Percentiles rank a stretch among this genome's conserved stretches.
These are phyloP conservation scores for Procambarus clarkii DNA, from an alignment of 1,140 invertebrate genomes.

Conservation along the genomic window DNA sequence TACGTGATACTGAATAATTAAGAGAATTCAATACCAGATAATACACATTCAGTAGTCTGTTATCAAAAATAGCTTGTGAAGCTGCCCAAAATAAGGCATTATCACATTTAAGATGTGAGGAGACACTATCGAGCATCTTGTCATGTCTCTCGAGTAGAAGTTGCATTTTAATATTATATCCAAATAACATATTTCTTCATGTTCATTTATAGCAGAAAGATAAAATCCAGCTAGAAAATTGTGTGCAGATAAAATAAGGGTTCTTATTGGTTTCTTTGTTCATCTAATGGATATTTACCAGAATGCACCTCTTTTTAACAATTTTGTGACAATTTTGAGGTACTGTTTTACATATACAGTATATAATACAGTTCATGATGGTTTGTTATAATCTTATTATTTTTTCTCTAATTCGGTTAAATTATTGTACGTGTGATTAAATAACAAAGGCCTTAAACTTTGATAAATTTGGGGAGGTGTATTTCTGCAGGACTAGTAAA, in stretches of 20 bases:
- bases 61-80: slow-evolving; percentile 13
- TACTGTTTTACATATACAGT: not conserved
- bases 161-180: not conserved
- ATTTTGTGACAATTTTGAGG: no score
- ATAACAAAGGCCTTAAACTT: not conserved
- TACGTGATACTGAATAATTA: slow-evolving; percentile 32
- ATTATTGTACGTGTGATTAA: not conserved
- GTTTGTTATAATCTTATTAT: not conserved
- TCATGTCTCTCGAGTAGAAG: slow-evolving; percentile 16
- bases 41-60: not conserved
- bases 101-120: not conserved
- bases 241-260: slow-evolving; percentile 3
- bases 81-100: slow-evolving; percentile 30
- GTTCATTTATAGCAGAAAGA: slow-evolving; percentile 10
- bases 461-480: slow-evolving; percentile 17
- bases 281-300: slow-evolving; percentile 7
- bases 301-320: slow-evolving; percentile 24
- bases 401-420: not conserved
- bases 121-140: not conserved
- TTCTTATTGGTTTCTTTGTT: not conserved
- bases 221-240: slow-evolving; percentile 2
- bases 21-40: slow-evolving; percentile 11
- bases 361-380: not conserved
- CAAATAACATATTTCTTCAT: not conserved
- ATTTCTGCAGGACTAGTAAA: slow-evolving; percentile 11